Percentiles rank a stretch among this genome's conserved stretches.
Evolutionary conservation across 1,140 invertebrate genomes (phyloP).

Genomic region (Papilio xuthus): DNA sequence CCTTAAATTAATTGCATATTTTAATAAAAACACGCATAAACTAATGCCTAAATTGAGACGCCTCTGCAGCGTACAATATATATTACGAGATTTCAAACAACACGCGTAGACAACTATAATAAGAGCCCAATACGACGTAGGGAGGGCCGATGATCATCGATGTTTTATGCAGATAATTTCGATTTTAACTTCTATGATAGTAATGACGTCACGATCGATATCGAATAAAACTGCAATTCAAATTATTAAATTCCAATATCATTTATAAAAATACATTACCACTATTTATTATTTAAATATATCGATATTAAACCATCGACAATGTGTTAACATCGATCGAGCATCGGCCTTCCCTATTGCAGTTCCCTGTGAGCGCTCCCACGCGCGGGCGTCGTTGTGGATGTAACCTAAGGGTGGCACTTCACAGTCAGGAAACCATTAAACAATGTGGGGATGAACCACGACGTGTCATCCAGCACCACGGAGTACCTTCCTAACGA

Average conservation of each 20-base stretch:
- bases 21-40: conserved; percentile 76
- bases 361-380: conserved; percentile 61
- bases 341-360: not conserved
- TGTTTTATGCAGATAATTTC: not conserved
- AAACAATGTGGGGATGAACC: conserved; percentile 55
- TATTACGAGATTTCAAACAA: conserved; percentile 81
- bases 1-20: conserved; percentile 76
- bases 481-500: conserved; percentile 70
- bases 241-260: not conserved
- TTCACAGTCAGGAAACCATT: conserved; percentile 59
- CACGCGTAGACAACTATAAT: conserved; percentile 66
- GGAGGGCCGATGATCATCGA: not conserved
- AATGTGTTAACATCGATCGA: not conserved
- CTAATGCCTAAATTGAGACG: conserved; percentile 68
- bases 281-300: not conserved
- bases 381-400: conserved; percentile 54
- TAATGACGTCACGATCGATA: not conserved
- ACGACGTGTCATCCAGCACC: conserved; percentile 64
- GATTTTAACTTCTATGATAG: not conserved
- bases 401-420: conserved; percentile 77
- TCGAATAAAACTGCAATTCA: not conserved
- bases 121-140: conserved; percentile 58
- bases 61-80: conserved; percentile 68
- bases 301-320: not conserved
- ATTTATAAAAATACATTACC: conserved; percentile 6